phyloP scores from a whole-genome alignment of 1,140 invertebrate genomes.

The Oppia nitens region DNA sequence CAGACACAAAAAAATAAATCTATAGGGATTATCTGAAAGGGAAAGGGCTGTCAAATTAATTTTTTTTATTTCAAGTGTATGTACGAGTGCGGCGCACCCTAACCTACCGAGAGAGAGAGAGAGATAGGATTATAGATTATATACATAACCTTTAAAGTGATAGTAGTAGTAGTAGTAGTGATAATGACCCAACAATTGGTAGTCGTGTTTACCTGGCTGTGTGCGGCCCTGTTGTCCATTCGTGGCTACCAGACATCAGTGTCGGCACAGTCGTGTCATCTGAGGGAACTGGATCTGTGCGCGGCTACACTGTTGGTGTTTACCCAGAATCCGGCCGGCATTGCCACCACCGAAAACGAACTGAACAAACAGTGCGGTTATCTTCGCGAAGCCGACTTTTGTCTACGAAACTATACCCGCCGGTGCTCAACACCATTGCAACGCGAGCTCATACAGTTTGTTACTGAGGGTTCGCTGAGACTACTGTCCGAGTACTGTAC shows the following conservation, averaged over 20 bases:
- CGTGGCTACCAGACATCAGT: too few species aligned
- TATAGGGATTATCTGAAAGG: too few species aligned
- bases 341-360: conserved; percentile 18
- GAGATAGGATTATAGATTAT: too few species aligned
- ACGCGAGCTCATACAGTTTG: conserved; percentile 21
- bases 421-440: conserved; percentile 22
- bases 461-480: conserved; percentile 21
- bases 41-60: too few species aligned
- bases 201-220: neutral
- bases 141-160: too few species aligned
- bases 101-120: too few species aligned
- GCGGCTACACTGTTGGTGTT: conserved; percentile 20
- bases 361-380: conserved; percentile 21
- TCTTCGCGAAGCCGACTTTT: conserved; percentile 21
- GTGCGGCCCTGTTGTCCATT: neutral
- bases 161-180: neutral
- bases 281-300: conserved; percentile 16
- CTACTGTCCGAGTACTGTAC: conserved; percentile 23
- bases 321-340: conserved; percentile 19
- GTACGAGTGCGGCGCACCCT: too few species aligned
- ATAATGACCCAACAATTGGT: neutral
- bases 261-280: conserved; percentile 1
- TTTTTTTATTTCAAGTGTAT: too few species aligned
- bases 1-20: too few species aligned
- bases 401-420: conserved; percentile 22